Evolutionary conservation across 2,888 invertebrate species (phyloP).

Genomic region (Entomobrya proxima): DNA sequence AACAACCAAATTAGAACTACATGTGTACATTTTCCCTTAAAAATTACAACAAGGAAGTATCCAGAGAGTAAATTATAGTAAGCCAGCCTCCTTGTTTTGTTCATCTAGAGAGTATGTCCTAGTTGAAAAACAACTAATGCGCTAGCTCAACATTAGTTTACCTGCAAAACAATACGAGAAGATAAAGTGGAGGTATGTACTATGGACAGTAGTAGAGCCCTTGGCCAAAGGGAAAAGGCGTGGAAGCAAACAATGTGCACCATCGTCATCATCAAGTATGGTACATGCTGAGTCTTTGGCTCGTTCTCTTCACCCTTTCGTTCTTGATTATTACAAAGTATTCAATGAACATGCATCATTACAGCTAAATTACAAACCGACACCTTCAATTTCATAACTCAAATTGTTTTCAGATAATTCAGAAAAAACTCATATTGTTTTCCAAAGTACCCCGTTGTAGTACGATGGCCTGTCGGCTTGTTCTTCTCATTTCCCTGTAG

Average conservation of each 20-base stretch:
- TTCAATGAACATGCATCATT: slow-evolving; percentile 62
- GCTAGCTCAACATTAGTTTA: neutral
- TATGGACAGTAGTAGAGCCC: neutral
- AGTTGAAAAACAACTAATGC: neutral
- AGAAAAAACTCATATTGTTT: slow-evolving; percentile 42
- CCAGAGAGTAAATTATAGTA: slow-evolving; percentile 41
- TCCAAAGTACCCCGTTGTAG: neutral
- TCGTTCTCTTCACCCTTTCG: slow-evolving; percentile 52
- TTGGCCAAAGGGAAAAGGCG: slow-evolving; percentile 33
- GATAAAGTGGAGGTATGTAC: neutral
- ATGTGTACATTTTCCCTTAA: slow-evolving; percentile 61
- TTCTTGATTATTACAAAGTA: slow-evolving; percentile 41
- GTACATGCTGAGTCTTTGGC: slow-evolving; percentile 49
- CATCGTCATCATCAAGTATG: slow-evolving; percentile 51
- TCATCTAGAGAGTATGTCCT: neutral
- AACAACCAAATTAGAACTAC: slow-evolving; percentile 46
- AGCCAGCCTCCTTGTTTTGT: slow-evolving; percentile 59
- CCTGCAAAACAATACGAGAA: slow-evolving; percentile 43
- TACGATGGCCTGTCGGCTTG: slow-evolving; percentile 51
- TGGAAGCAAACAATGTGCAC: slow-evolving; percentile 37
- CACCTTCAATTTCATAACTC: slow-evolving; percentile 69
- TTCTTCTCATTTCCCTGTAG: neutral
- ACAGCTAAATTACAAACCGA: slow-evolving; percentile 65
- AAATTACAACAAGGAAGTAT: slow-evolving; percentile 12
- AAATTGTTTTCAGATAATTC: slow-evolving; percentile 28